A percentile compares a stretch with the other conserved stretches of the same genome.
phyloP scores from a whole-genome alignment of 2,113 vertebrate species.

The Centropus unirufus region DNA sequence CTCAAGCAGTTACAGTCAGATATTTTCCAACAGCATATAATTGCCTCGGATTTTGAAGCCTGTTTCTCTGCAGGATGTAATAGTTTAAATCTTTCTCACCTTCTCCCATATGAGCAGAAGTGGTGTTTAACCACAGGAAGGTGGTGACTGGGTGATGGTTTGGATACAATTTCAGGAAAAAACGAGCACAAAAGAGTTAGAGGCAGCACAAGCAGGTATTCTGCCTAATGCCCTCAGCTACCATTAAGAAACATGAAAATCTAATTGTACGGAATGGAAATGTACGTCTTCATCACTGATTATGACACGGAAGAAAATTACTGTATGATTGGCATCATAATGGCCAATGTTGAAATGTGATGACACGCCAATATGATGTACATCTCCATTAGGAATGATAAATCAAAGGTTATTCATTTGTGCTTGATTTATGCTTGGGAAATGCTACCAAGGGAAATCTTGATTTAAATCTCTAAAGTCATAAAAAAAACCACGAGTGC shows the following conservation, averaged over 20 bases:
- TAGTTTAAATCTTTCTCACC: not conserved
- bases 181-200: constrained; percentile 21
- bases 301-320: constrained; percentile 69
- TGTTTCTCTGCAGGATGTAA: not conserved
- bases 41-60: not conserved
- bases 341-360: constrained; percentile 72
- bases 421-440: constrained; percentile 71
- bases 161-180: constrained; percentile 40
- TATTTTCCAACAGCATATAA: not conserved
- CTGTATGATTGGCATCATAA: constrained; percentile 72
- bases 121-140: not conserved
- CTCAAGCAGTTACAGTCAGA: not conserved
- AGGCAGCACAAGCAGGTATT: constrained; percentile 29
- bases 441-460: constrained; percentile 70
- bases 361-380: constrained; percentile 74
- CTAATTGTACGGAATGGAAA: constrained; percentile 70
- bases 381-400: constrained; percentile 75
- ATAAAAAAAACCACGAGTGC: constrained; percentile 8
- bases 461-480: constrained; percentile 33
- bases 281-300: constrained; percentile 66
- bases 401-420: constrained; percentile 78
- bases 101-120: not conserved
- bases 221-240: constrained; percentile 56
- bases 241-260: constrained; percentile 65
- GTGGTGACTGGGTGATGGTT: constrained; percentile 28